phyloP scores from a whole-genome alignment of 2,797 vertebrate species.

The Columba guinea region DNA sequence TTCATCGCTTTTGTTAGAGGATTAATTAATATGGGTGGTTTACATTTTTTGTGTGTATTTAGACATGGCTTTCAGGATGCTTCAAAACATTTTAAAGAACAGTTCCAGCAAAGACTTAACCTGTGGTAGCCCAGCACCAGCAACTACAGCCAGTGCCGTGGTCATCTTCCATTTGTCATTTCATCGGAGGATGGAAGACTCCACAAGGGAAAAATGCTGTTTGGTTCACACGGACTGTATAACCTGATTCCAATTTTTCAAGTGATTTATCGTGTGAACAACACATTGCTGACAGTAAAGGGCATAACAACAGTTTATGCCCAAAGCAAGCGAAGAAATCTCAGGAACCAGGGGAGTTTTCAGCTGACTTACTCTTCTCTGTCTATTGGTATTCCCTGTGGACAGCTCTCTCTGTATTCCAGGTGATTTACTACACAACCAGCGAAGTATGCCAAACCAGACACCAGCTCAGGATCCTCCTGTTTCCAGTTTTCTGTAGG shows the following conservation, averaged over 20 bases:
- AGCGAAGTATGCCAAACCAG: background rate
- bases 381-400: background rate
- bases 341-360: background rate
- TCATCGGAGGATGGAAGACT: background rate
- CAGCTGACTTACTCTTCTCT: background rate
- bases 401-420: background rate
- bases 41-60: background rate
- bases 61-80: background rate
- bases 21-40: background rate
- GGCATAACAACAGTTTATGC: background rate
- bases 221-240: background rate
- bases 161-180: background rate
- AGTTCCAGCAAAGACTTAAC: background rate
- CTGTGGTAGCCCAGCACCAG: background rate
- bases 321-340: background rate
- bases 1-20: background rate
- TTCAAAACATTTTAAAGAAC: background rate
- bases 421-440: background rate
- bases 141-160: accelerated
- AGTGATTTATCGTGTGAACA: background rate
- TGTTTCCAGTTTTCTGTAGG: background rate
- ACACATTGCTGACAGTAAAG: background rate
- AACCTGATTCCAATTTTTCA: background rate
- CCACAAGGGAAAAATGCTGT: background rate
- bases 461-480: background rate